A percentile compares a stretch with the other conserved stretches of the same genome.
These are phyloP conservation scores for Xiphophorus maculatus DNA, from an alignment of 2,113 vertebrate genomes.

Conservation along the genomic window DNA sequence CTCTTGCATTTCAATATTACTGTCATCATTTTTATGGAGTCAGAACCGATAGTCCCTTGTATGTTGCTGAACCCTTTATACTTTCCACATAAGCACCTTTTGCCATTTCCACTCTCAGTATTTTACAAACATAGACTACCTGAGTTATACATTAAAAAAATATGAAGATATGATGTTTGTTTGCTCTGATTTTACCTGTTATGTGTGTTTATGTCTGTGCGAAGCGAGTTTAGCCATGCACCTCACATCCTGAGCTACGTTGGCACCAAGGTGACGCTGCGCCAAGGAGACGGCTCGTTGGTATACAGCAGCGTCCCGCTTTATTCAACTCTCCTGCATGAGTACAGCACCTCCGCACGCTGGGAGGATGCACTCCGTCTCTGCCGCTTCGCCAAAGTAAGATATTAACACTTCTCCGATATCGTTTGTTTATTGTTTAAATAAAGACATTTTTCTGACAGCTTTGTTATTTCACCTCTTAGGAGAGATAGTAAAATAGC, in stretches of 20 bases:
- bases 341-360: conserved; percentile 78
- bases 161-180: neutral
- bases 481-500: too few relatives aligned
- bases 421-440: neutral
- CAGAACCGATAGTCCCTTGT: neutral
- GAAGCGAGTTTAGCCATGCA: conserved; percentile 88
- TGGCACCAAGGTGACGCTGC: conserved; percentile 85
- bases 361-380: conserved; percentile 92
- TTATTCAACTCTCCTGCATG: conserved; percentile 88
- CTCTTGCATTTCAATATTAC: neutral
- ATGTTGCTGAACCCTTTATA: neutral
- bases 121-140: neutral
- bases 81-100: neutral
- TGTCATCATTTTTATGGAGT: too few relatives aligned
- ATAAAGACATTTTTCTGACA: neutral
- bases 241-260: conserved; percentile 89
- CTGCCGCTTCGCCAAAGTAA: conserved; percentile 96
- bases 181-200: neutral
- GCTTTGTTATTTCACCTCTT: neutral
- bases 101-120: neutral
- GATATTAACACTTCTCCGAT: neutral
- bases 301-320: conserved; percentile 86
- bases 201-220: neutral
- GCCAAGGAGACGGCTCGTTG: conserved; percentile 90
- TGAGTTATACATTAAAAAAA: conserved; percentile 14